A percentile compares a stretch with the other conserved stretches of the same genome.
These are phyloP conservation scores for Steatornis caripensis DNA, from an alignment of 2,113 vertebrate genomes.

Conservation along the genomic window DNA sequence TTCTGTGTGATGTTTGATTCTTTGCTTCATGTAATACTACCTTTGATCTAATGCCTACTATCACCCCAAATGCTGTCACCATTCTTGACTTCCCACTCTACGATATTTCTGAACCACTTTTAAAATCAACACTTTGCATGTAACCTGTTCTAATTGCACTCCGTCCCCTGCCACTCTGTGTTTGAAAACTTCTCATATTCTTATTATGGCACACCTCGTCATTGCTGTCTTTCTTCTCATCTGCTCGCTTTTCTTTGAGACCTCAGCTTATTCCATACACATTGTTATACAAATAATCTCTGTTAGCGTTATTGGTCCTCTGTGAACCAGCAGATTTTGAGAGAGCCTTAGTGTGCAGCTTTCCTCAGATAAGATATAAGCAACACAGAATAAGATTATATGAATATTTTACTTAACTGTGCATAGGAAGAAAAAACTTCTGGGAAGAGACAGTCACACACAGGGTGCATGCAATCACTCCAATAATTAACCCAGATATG, in stretches of 20 bases:
- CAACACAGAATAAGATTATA: neutral
- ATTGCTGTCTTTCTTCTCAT: neutral
- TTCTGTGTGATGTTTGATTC: neutral
- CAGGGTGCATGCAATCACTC: rapidly evolving
- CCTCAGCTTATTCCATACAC: neutral
- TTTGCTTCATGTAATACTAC: neutral
- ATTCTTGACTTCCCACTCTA: neutral
- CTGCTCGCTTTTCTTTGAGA: neutral
- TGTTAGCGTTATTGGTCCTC: neutral
- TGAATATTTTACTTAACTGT: neutral
- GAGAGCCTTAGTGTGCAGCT: neutral
- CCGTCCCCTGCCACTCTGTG: neutral
- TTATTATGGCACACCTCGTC: neutral
- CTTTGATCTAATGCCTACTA: neutral
- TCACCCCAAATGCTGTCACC: neutral
- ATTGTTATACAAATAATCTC: neutral
- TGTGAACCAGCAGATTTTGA: neutral
- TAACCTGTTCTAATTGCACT: neutral
- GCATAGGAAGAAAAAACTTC: neutral
- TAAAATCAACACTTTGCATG: neutral
- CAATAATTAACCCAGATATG: neutral
- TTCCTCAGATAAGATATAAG: neutral
- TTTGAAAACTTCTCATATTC: neutral
- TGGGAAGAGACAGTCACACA: neutral
- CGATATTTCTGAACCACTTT: neutral